Evolutionary conservation across 2,888 invertebrate genomes (phyloP), one percentile per base, ranked within the genome.

Genomic region (Cepaea hortensis): DNA sequence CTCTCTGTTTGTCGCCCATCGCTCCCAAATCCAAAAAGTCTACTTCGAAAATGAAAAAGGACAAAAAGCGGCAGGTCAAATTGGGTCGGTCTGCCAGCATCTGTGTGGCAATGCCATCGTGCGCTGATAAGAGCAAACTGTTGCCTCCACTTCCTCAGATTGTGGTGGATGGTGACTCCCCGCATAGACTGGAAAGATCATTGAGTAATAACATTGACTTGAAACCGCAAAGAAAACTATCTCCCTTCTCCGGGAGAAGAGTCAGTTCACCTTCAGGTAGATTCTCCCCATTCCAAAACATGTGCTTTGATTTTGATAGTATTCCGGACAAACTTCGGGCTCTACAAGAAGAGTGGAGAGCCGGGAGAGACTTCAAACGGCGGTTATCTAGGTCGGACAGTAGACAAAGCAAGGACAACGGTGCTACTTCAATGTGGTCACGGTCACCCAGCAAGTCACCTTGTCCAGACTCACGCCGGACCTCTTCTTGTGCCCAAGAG

Each of bases 171-270:
- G 83, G 84, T 13, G 87, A 87, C 55, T 87, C 84, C 62, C 87
- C 87, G 15, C 87, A 87, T 50, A 79, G 87, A 70, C 72, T 87
- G 20, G 87, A 87, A 50, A 77, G 87, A 18, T 87, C 87, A 7
- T 70, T 84, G 15, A 87, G 87, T 62, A 83, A 87, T 46, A 87
- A 50, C 62, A 3, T 68, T 46, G 85, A 85, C 23, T 15, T 85
- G 5, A 85, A 79, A 35, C 35, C 85, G 1, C 23, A 20, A n/a
- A 15, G 9, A n/a, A 62, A 77, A 35, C 35, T n/a, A 0, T 85
- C 79, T 20, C 73, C 81, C n/a, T 77, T 62, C n/a, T 72, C 50
- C 23, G 15, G 55, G 13, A 65, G 65, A 18, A 18, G 76, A 46
- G 35, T 76, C 3, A 48, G 65, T 35, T 81, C 62, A 18, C 75